Percentiles rank a stretch among this genome's conserved stretches.
phyloP scores from a whole-genome alignment of 1,140 invertebrate species.

The Cotesia typhae region DNA sequence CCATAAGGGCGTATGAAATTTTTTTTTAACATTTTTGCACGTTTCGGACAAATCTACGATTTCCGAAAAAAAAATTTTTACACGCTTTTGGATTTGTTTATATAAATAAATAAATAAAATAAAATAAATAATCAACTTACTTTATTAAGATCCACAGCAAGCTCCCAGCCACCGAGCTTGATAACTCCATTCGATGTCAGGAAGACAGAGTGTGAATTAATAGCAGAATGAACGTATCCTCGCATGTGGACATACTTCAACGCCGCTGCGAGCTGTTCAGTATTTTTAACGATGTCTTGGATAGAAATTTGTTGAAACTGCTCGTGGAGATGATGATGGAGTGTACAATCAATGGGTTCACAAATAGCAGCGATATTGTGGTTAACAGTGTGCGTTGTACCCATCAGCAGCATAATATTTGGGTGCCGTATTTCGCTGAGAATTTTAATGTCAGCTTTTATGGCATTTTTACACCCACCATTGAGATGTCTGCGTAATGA shows the following conservation, averaged over 20 bases:
- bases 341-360: slow-evolving; percentile 52
- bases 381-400: slow-evolving; percentile 45
- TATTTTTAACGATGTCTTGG: slow-evolving; percentile 47
- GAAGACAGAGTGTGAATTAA: slow-evolving; percentile 54
- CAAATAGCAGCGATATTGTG: slow-evolving; percentile 53
- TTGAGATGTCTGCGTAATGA: slow-evolving; percentile 49
- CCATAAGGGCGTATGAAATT: too few species aligned
- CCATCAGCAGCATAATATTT: slow-evolving; percentile 54
- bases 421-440: slow-evolving; percentile 54
- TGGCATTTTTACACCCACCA: slow-evolving; percentile 44
- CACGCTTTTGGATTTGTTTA: too few species aligned
- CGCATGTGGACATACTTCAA: slow-evolving; percentile 51
- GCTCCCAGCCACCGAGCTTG: slow-evolving; percentile 57
- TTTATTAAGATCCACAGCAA: slow-evolving; percentile 41
- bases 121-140: slow-evolving; percentile 41
- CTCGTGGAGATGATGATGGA: slow-evolving; percentile 55
- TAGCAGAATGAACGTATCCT: slow-evolving; percentile 51
- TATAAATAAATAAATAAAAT: too few species aligned
- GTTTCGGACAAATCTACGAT: too few species aligned
- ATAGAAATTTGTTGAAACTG: slow-evolving; percentile 48
- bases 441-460: slow-evolving; percentile 51
- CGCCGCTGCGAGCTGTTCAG: slow-evolving; percentile 49
- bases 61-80: too few species aligned
- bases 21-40: too few species aligned
- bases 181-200: slow-evolving; percentile 46